Conservation (phyloP, 2,888 invertebrate genomes). For the Ichneumoninae sp. region DNA sequence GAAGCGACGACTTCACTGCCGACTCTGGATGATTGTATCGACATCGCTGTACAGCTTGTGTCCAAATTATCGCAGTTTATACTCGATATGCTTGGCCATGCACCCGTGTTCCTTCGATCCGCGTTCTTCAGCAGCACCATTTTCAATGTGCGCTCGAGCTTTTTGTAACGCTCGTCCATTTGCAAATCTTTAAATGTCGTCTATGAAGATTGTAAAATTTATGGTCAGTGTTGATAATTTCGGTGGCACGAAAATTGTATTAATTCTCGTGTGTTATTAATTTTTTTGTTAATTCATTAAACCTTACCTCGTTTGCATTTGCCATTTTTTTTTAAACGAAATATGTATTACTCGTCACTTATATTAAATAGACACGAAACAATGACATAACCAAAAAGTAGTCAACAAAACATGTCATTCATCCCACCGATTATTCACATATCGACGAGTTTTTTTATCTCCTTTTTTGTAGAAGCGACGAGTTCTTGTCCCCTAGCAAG, state of each 20-base stretch:
- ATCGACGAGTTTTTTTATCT: not conserved
- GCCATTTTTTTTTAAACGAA: conserved; percentile 16
- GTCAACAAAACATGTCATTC: not conserved
- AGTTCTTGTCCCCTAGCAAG: not conserved
- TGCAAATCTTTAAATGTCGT: conserved; percentile 72
- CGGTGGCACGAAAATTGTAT: not conserved
- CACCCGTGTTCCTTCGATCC: conserved; percentile 27
- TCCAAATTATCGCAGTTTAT: conserved; percentile 73
- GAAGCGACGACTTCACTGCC: conserved; percentile 77
- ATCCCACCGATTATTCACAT: conserved; percentile 1
- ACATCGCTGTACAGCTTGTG: conserved; percentile 58
- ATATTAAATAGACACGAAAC: not conserved
- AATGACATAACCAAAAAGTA: conserved; percentile 26
- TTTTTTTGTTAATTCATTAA: not conserved
- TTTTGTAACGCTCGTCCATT: conserved; percentile 75
- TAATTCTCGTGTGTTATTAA: not conserved
- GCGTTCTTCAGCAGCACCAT: conserved; percentile 62
- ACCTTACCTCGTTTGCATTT: conserved; percentile 31
- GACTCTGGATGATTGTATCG: conserved; percentile 62
- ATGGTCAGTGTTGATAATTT: not conserved
- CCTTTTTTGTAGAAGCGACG: not conserved
- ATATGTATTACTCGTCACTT: not conserved
- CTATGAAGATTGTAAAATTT: conserved; percentile 60
- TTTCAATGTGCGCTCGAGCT: conserved; percentile 73
- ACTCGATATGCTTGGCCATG: conserved; percentile 73